Evolutionary conservation across 2,888 invertebrate genomes (phyloP).

Genomic region (Aphodius granarius): DNA sequence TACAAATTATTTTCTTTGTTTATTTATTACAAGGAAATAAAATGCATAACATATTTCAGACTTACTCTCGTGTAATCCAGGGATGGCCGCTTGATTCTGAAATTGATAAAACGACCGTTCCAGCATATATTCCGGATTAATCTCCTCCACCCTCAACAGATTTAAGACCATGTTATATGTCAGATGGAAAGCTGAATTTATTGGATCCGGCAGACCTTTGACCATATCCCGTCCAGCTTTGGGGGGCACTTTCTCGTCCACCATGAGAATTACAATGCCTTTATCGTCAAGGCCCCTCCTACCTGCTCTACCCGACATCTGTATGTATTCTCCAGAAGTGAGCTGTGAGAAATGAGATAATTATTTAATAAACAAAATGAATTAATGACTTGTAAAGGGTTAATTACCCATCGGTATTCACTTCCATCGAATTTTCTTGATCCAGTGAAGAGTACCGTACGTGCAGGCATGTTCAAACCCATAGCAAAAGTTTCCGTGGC

Average conservation of each 20-base stretch:
- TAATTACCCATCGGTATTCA: constrained; percentile 84
- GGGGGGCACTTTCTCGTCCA: constrained; percentile 93
- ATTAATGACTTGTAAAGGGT: not conserved
- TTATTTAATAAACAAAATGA: constrained; percentile 28
- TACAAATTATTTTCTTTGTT: no score
- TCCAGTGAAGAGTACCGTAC: constrained; percentile 96
- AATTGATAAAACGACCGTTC: constrained; percentile 98
- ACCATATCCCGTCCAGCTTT: constrained; percentile 74
- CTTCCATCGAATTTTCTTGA: constrained; percentile 97
- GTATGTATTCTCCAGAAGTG: constrained; percentile 98
- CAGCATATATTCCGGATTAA: constrained; percentile 99
- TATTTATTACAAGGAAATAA: no score
- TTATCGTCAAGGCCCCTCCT: constrained; percentile 96
- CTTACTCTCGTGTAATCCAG: constrained; percentile 83
- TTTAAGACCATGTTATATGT: constrained; percentile 99
- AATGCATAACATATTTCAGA: no score
- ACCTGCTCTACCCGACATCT: constrained; percentile 99
- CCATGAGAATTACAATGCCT: constrained; percentile 97
- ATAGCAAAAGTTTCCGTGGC: constrained; percentile 99
- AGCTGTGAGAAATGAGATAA: no score
- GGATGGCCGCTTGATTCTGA: constrained; percentile 96
- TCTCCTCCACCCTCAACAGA: constrained; percentile 95
- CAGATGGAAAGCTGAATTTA: constrained; percentile 98
- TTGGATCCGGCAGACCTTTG: constrained; percentile 89
- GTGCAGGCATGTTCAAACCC: constrained; percentile 99